Conservation (phyloP, 2,888 invertebrate species). For the Biston stratarius region DNA sequence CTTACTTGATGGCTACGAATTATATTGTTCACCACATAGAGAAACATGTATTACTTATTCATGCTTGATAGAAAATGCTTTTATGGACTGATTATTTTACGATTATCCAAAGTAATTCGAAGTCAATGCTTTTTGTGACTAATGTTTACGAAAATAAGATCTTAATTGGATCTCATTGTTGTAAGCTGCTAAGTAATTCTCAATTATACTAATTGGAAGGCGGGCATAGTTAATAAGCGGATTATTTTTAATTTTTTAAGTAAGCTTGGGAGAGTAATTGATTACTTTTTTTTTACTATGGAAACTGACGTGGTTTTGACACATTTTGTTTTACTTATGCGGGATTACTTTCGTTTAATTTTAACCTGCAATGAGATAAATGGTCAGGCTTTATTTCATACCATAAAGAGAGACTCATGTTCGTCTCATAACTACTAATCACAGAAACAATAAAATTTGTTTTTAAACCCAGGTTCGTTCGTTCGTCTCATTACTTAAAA, state of each 20-base stretch:
- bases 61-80: conserved; percentile 15
- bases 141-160: conserved; percentile 15
- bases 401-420: neutral
- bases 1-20: conserved; percentile 27
- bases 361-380: neutral
- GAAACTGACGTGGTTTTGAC: too few species aligned
- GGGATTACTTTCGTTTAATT: too few species aligned
- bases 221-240: conserved; percentile 6
- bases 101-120: conserved; percentile 10
- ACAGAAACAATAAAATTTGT: too few species aligned
- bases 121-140: conserved; percentile 5
- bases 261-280: conserved; percentile 2
- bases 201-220: conserved; percentile 13
- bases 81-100: conserved; percentile 18
- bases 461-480: too few species aligned
- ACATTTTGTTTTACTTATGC: too few species aligned
- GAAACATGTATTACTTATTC: conserved; percentile 7
- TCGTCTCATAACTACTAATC: too few species aligned
- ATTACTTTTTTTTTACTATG: conserved; percentile 2
- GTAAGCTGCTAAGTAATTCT: conserved; percentile 17
- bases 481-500: too few species aligned
- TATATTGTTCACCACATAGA: conserved; percentile 21
- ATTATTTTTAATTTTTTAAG: conserved; percentile 11
- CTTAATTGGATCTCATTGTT: conserved; percentile 14
- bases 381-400: neutral